Conservation (phyloP, 2,113 vertebrate genomes). For the Xenopus borealis region DNA sequence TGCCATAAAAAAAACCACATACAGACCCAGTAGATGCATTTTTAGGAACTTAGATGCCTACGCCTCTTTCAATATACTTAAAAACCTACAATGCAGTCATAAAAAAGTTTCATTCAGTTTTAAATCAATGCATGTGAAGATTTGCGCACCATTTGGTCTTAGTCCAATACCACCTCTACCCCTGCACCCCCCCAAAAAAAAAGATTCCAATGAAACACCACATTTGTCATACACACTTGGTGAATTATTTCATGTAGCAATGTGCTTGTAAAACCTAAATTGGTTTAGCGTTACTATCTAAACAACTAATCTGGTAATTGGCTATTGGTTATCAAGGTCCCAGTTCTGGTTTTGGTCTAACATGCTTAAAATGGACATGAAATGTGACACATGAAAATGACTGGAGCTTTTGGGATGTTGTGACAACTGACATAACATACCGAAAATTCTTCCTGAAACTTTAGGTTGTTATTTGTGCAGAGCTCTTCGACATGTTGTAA, state of each 20-base stretch:
- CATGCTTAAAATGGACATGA: slow-evolving; percentile 71
- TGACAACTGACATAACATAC: slow-evolving; percentile 83
- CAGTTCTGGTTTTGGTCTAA: slow-evolving; percentile 65
- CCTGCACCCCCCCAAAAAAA: background rate
- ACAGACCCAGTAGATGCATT: too few relatives aligned
- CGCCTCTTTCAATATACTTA: too few relatives aligned
- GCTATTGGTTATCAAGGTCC: slow-evolving; percentile 82
- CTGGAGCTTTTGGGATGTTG: slow-evolving; percentile 69
- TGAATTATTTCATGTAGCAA: slow-evolving; percentile 66
- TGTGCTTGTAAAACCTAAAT: slow-evolving; percentile 63
- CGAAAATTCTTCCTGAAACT: slow-evolving; percentile 97
- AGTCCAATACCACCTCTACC: too few relatives aligned
- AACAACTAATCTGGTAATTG: slow-evolving; percentile 79
- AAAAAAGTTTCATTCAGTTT: too few relatives aligned
- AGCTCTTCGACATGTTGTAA: slow-evolving; percentile 94
- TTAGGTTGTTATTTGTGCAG: slow-evolving; percentile 91
- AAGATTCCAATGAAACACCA: slow-evolving; percentile 43
- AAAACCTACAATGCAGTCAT: too few relatives aligned
- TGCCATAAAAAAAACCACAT: too few relatives aligned
- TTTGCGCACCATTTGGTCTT: too few relatives aligned
- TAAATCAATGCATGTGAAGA: too few relatives aligned
- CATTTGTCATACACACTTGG: slow-evolving; percentile 64
- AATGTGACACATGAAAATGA: slow-evolving; percentile 78
- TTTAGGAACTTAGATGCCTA: too few relatives aligned
- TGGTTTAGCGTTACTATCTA: slow-evolving; percentile 76